Conservation (phyloP, 2,888 invertebrate genomes). For the Plagiodera versicolora region DNA sequence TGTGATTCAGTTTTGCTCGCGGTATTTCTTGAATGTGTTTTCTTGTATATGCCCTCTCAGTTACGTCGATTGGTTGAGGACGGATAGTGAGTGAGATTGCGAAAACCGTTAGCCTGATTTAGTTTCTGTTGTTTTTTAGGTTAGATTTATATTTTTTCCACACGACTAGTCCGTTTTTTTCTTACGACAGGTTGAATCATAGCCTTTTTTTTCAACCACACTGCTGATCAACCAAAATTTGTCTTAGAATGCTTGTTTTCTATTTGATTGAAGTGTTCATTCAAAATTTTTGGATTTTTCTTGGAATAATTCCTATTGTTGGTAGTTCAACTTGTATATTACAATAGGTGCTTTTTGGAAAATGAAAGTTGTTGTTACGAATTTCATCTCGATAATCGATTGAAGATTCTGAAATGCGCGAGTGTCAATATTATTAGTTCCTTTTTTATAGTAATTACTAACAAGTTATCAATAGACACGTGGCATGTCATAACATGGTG, state of each 20-base stretch:
- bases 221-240: too few relatives aligned
- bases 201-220: not conserved
- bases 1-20: not conserved
- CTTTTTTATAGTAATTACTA: conserved; percentile 6
- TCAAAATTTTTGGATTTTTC: too few relatives aligned
- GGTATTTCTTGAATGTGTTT: not conserved
- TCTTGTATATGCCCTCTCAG: not conserved
- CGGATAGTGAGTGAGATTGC: conserved; percentile 8
- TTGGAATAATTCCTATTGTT: too few relatives aligned
- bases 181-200: not conserved
- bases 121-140: conserved; percentile 9
- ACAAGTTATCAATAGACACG: conserved; percentile 10
- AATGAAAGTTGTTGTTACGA: not conserved
- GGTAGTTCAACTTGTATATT: too few relatives aligned
- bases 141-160: conserved; percentile 7
- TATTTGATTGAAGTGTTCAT: too few relatives aligned
- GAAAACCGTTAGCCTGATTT: not conserved
- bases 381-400: not conserved
- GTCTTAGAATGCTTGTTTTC: too few relatives aligned
- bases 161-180: not conserved
- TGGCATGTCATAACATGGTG: conserved; percentile 20
- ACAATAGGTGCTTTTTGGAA: not conserved
- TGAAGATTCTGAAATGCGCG: not conserved
- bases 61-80: not conserved
- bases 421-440: conserved; percentile 16